Base-by-base conservation (phyloP, 2,113 vertebrate genomes). In the Platichthys stellatus region DNA sequence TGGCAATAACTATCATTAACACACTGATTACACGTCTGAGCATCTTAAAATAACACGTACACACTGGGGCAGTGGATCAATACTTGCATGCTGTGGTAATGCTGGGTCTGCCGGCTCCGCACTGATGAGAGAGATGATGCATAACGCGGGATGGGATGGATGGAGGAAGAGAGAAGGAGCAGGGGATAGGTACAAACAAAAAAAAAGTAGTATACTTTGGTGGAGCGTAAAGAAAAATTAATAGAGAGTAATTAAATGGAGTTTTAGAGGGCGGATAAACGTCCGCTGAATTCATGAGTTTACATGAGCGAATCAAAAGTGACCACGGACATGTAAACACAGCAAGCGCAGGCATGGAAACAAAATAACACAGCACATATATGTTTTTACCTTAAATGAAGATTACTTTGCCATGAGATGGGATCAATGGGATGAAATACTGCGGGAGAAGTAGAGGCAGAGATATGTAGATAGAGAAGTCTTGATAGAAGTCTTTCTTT, bases 51-150 rank as follows among this genome's bases (percentile, higher is more conserved):
- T 90, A 92, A 92, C 90, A 87, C 81, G 78, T 18, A 77, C 83
- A 87, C 84, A 81, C 84, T 38, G 83, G 83, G 81, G 68, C 87
- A 80, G 73, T 58, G 88, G 91, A 94, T 95, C 93, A 89, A 94
- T 94, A 94, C 86, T 68, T 83, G 69, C 91, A 90, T 89, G 91
- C 92, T 90, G 92, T 70, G 88, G 83, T 94, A 93, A 93, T 93
- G 85, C 92, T 64, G 85, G 88, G 88, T 91, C 85, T 90, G 78
- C 73, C 74, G 67, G 74, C 86, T 76, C 86, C 74, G 62, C 88
- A 61, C 74, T 78, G 86, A 85, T 66, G 77, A 87, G 75, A 80
- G 74, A 57, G 73, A 76, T 56, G 80, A 78, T 68, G 74, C 76
- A 72, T 76, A 53, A 66, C 51, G 3, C 76, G 3, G 58, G 68